Percentiles rank a stretch among this genome's conserved stretches.
phyloP scores from a whole-genome alignment of 2,113 vertebrate species.

The Antigone vipio region DNA sequence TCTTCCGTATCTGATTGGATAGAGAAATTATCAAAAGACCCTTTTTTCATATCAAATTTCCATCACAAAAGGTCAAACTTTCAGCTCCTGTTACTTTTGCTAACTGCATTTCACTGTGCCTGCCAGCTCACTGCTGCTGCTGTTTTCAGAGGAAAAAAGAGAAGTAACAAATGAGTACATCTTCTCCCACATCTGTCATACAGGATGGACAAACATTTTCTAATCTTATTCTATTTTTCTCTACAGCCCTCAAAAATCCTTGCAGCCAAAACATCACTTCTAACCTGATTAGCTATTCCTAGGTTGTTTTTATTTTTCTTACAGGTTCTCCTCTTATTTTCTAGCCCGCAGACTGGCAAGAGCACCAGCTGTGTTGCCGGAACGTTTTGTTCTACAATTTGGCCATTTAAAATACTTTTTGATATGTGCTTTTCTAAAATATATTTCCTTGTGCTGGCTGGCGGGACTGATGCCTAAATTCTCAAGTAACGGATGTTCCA shows the following conservation, averaged over 20 bases:
- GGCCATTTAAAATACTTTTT: slow-evolving; percentile 25
- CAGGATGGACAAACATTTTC: neutral
- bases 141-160: neutral
- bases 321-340: neutral
- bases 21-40: slow-evolving; percentile 79
- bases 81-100: slow-evolving; percentile 47
- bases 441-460: neutral
- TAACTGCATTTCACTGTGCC: slow-evolving; percentile 33
- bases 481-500: neutral
- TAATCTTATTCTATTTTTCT: slow-evolving; percentile 2
- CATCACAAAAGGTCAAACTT: slow-evolving; percentile 79
- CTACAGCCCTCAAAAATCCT: slow-evolving; percentile 17
- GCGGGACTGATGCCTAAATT: neutral
- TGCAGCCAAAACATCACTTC: neutral
- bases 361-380: neutral
- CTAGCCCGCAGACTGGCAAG: neutral
- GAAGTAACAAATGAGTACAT: neutral
- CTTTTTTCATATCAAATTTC: slow-evolving; percentile 78
- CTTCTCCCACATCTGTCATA: slow-evolving; percentile 15
- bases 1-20: slow-evolving; percentile 78
- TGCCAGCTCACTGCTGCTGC: slow-evolving; percentile 20
- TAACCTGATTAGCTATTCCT: neutral
- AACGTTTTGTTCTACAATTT: neutral
- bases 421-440: neutral
- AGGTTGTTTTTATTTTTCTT: neutral